Evolutionary conservation across 2,888 invertebrate genomes (phyloP), one percentile per base, ranked within the genome.

Genomic region (Ecliptopera silaceata): DNA sequence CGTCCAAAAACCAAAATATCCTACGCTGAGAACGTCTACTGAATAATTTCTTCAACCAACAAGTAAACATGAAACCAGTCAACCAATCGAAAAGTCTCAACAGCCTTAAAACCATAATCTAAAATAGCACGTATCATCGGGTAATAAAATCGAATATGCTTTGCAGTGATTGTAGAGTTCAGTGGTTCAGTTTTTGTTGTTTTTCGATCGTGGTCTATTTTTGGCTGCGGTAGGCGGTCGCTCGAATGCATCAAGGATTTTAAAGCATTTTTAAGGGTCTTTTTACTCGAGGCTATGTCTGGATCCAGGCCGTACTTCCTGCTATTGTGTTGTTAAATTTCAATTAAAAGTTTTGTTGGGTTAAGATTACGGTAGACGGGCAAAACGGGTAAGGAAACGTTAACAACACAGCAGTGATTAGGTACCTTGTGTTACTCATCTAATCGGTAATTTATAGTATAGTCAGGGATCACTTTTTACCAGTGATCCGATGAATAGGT

Each of bases 151-250:
- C 52, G 18, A 59, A 45, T 61, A 32, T 66, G 13, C 2, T 22
- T 2, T 64, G 47, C 15, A 12, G 11, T 11, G 48, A 13, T 46
- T 13, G 17, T 17, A 10, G 4, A n/a, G 18, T 31, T 26, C 4
- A 32, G 20, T 31, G 8, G 39, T 52, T 29, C 32, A 36, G 18
- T 11, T 32, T 44, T 38, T 32, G 13, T 31, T 32, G 46, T 22
- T 22, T 49, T 29, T 34, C 34, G 17, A 22, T 46, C 52, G 56
- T 68, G 65, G 72, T 88, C 82, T 90, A 90, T 90, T 90, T 90
- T 86, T 88, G 87, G 81, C 88, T 89, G 89, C 87, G 90, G 90
- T 90, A 90, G 90, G 90, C 90, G 90, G 90, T 83, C 82, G 86
- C 80, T 85, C 80, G 41, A 31, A 80, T 86, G 84, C 79, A 80